Conservation (phyloP, 2,888 invertebrate species). For the Stictocephala bisonia region DNA sequence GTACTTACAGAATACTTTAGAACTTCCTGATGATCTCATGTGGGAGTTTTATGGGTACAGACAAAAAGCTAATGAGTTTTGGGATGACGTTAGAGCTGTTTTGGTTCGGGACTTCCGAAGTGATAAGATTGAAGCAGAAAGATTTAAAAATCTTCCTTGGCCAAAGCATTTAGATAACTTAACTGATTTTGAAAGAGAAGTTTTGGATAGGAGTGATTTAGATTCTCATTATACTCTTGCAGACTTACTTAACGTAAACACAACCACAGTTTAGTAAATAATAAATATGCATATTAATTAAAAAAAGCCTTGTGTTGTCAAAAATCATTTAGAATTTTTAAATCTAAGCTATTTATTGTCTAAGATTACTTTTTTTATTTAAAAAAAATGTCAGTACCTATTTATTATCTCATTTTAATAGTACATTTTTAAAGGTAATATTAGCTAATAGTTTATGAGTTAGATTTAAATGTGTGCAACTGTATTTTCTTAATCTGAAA, state of each 20-base stretch:
- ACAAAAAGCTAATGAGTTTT: slow-evolving; percentile 22
- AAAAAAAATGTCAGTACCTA: too few relatives aligned
- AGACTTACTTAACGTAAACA: slow-evolving; percentile 18
- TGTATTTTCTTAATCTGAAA: too few relatives aligned
- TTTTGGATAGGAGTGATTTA: slow-evolving; percentile 23
- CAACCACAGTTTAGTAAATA: too few relatives aligned
- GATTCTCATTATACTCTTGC: slow-evolving; percentile 8
- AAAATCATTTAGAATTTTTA: too few relatives aligned
- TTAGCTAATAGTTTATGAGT: too few relatives aligned
- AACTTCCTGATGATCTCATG: slow-evolving; percentile 17
- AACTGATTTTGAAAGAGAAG: slow-evolving; percentile 24
- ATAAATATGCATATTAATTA: too few relatives aligned
- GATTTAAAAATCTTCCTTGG: slow-evolving; percentile 19
- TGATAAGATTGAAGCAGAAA: slow-evolving; percentile 33
- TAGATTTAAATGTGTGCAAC: too few relatives aligned
- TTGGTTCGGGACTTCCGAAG: slow-evolving; percentile 2
- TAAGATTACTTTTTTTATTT: too few relatives aligned
- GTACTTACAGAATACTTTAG: background rate
- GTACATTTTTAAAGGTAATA: too few relatives aligned
- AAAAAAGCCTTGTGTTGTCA: too few relatives aligned
- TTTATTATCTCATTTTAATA: too few relatives aligned
- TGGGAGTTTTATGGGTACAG: slow-evolving; percentile 29
- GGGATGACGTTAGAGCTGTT: slow-evolving; percentile 5
- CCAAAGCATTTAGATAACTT: slow-evolving; percentile 3
- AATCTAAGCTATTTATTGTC: too few relatives aligned